Evolutionary conservation across 2,888 invertebrate genomes (phyloP).

Genomic region (Caenorhabditis sp.): DNA sequence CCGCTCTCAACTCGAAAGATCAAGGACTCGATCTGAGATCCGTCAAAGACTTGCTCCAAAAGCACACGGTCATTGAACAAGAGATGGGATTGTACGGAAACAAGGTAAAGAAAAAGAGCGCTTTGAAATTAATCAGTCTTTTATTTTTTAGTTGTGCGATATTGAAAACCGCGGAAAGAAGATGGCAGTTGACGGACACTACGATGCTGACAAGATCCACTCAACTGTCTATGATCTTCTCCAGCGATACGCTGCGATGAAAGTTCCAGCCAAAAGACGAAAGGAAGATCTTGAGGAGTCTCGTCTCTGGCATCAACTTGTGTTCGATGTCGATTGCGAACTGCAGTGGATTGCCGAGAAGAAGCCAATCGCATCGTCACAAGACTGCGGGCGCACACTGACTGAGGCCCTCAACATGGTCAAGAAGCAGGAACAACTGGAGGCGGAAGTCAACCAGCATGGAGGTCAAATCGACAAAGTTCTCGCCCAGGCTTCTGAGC

Average conservation of each 20-base stretch:
- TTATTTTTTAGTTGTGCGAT: conserved; percentile 81
- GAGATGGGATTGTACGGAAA: conserved; percentile 90
- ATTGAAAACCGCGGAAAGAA: conserved; percentile 83
- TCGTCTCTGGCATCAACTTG: conserved; percentile 91
- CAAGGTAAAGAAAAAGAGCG: conserved; percentile 84
- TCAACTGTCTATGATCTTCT: conserved; percentile 57
- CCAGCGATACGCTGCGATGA: conserved; percentile 80
- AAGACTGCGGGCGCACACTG: conserved; percentile 86
- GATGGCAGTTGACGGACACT: conserved; percentile 94
- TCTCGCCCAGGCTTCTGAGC: conserved; percentile 86
- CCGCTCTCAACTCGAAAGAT: conserved; percentile 84
- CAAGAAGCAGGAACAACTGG: conserved; percentile 92
- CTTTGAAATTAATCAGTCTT: too few relatives aligned
- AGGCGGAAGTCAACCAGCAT: conserved; percentile 90
- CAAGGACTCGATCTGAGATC: conserved; percentile 89
- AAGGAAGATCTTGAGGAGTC: conserved; percentile 90
- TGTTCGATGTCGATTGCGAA: conserved; percentile 92
- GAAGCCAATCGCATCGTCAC: conserved; percentile 86
- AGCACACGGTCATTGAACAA: conserved; percentile 84
- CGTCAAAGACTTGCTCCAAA: conserved; percentile 90
- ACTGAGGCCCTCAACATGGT: conserved; percentile 92
- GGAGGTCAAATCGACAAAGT: conserved; percentile 89
- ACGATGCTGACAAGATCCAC: conserved; percentile 89
- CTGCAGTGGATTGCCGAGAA: conserved; percentile 94
- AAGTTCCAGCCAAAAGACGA: conserved; percentile 85